Evolutionary conservation across 1,140 invertebrate species (phyloP).

Genomic region (Odontomachus brunneus): DNA sequence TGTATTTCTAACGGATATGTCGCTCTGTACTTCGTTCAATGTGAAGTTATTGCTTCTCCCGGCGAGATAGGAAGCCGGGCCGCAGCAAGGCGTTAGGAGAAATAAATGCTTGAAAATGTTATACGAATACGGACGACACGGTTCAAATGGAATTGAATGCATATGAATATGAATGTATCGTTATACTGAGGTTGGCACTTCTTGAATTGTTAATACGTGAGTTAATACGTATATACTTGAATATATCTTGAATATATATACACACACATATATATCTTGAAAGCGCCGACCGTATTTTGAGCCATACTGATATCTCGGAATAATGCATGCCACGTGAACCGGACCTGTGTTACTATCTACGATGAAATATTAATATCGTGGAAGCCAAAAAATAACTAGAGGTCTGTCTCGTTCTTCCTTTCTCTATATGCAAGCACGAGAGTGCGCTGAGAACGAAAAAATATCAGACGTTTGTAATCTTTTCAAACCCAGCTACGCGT

Average conservation of each 20-base stretch:
- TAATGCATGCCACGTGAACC: constrained; percentile 35
- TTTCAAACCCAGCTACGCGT: neutral
- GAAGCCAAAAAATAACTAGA: constrained; percentile 12
- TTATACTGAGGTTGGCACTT: neutral
- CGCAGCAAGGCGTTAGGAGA: neutral
- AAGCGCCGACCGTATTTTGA: neutral
- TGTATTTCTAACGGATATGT: too few relatives aligned
- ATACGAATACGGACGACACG: neutral
- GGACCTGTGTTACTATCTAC: neutral
- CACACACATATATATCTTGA: neutral
- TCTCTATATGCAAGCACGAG: neutral
- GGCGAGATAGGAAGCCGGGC: neutral
- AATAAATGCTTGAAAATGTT: neutral
- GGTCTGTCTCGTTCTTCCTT: neutral
- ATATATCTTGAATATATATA: constrained; percentile 21
- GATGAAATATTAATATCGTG: constrained; percentile 46
- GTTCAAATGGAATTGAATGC: constrained; percentile 1
- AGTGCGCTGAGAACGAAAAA: neutral
- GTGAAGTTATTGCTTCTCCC: neutral
- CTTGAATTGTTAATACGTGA: constrained; percentile 28
- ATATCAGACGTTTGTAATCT: neutral
- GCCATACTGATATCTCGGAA: neutral
- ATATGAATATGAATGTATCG: neutral
- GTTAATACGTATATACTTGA: constrained; percentile 2
- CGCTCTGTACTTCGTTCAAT: too few relatives aligned